Evolutionary conservation across 2,888 invertebrate genomes (phyloP).

Genomic region (Drosophila mimica): DNA sequence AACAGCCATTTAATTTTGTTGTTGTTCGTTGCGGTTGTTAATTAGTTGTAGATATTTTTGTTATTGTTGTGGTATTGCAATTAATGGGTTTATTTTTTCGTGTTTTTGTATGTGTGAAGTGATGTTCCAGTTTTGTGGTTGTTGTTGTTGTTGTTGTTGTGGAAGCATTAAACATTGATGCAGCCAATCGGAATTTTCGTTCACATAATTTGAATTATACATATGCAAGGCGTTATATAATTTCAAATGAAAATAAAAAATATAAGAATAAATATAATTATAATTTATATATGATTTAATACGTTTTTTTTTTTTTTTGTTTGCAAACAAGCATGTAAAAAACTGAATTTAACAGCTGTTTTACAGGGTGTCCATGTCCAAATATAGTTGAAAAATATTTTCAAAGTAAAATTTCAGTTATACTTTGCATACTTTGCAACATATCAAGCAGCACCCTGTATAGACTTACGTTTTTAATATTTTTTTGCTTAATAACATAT

Average conservation of each 20-base stretch:
- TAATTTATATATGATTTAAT: conserved; percentile 3
- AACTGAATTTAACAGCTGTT: background rate
- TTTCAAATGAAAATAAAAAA: conserved; percentile 32
- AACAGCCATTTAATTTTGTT: conserved; percentile 32
- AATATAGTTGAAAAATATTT: background rate
- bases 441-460: conserved; percentile 36
- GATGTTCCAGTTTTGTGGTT: conserved; percentile 36
- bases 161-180: conserved; percentile 59
- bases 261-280: conserved; percentile 30
- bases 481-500: conserved; percentile 9
- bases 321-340: background rate
- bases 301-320: background rate
- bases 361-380: conserved; percentile 18
- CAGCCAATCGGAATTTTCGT: conserved; percentile 59
- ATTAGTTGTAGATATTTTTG: conserved; percentile 53
- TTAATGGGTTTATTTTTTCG: conserved; percentile 59
- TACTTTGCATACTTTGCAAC: background rate
- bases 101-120: conserved; percentile 20
- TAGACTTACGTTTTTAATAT: background rate
- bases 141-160: conserved; percentile 36
- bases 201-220: conserved; percentile 50
- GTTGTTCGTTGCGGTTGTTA: conserved; percentile 56
- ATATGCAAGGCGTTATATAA: conserved; percentile 39
- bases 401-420: background rate
- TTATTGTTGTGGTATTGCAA: conserved; percentile 54